These are phyloP conservation scores for Chironomus riparius DNA, from an alignment of 2,888 invertebrate species.

Conservation along the genomic window DNA sequence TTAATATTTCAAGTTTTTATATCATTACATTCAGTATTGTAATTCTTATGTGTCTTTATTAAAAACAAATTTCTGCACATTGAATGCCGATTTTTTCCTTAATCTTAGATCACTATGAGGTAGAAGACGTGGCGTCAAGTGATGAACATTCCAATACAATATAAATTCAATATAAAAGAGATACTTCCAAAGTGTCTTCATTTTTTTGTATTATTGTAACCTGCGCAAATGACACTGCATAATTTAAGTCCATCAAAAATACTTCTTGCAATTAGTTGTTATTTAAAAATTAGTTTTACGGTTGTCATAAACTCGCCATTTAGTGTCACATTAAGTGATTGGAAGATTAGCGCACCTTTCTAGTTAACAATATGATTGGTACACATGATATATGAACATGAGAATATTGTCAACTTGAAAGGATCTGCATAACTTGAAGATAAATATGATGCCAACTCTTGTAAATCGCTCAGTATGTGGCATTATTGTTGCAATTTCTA, in stretches of 20 bases:
- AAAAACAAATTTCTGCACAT: too few relatives aligned
- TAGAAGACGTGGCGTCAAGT: too few relatives aligned
- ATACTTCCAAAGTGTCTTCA: background rate
- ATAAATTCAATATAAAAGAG: background rate
- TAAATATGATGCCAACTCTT: background rate
- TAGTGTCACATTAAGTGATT: conserved; percentile 1
- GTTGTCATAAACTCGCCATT: conserved; percentile 1
- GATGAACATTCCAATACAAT: too few relatives aligned
- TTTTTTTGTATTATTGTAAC: background rate
- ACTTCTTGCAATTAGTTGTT: background rate
- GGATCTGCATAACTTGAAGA: background rate
- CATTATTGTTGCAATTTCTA: background rate
- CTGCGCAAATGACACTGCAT: background rate
- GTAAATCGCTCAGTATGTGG: background rate
- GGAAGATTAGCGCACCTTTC: background rate
- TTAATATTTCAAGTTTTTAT: too few relatives aligned
- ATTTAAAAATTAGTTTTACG: background rate
- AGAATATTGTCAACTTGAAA: background rate
- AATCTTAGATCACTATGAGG: too few relatives aligned
- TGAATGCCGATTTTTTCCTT: too few relatives aligned
- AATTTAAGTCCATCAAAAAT: background rate
- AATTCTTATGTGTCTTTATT: too few relatives aligned
- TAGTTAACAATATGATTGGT: background rate
- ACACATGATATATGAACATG: background rate
- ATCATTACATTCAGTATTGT: too few relatives aligned